These are phyloP conservation scores for Gallinago paraguaiae DNA, from an alignment of 2,113 vertebrate species.

Conservation along the genomic window DNA sequence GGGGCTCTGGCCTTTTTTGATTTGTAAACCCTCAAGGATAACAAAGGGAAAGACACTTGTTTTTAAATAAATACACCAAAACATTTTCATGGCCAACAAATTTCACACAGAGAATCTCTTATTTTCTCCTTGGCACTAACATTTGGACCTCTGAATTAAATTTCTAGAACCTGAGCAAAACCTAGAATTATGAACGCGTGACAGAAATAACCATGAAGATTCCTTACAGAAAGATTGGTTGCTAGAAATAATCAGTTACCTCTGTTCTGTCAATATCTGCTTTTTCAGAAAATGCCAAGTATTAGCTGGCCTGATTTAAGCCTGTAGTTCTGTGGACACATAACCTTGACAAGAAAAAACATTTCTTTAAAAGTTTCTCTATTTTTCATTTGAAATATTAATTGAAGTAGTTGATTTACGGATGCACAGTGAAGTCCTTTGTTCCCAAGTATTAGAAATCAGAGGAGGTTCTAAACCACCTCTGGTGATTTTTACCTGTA, in stretches of 20 bases:
- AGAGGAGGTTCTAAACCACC: neutral
- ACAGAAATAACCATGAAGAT: neutral
- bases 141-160: neutral
- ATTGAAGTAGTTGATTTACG: neutral
- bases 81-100: neutral
- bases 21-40: neutral
- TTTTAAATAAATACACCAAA: neutral
- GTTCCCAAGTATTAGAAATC: neutral
- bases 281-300: neutral
- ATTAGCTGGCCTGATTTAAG: neutral
- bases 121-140: neutral
- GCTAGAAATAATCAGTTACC: neutral
- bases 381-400: neutral
- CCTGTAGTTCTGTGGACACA: neutral
- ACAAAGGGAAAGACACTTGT: neutral
- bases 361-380: neutral
- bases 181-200: fast-evolving
- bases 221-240: neutral
- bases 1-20: neutral
- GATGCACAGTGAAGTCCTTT: neutral
- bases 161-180: neutral
- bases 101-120: neutral
- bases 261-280: neutral
- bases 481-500: neutral
- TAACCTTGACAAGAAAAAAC: neutral